Conservation (phyloP, 2,888 invertebrate genomes). For the Ophonus ardosiacus region DNA sequence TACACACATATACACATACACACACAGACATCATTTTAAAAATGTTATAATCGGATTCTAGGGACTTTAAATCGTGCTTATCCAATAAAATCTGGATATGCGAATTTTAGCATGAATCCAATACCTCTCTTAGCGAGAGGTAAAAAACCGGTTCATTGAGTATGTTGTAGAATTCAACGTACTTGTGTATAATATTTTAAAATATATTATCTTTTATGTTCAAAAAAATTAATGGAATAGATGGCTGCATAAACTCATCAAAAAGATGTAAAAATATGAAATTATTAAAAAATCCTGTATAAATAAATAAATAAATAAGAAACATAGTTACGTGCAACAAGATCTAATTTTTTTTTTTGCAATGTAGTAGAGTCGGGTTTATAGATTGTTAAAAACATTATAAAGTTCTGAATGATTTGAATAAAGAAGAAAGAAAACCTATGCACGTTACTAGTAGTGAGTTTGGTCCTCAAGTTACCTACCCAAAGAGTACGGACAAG, state of each 20-base stretch:
- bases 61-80: no score
- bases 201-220: neutral
- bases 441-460: slow-evolving; percentile 50
- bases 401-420: neutral
- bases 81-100: no score
- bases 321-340: slow-evolving; percentile 45
- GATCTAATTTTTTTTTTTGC: slow-evolving; percentile 6
- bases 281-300: slow-evolving; percentile 28
- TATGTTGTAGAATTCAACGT: no score
- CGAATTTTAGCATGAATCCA: no score
- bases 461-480: slow-evolving; percentile 59
- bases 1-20: no score
- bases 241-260: neutral
- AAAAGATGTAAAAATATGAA: neutral
- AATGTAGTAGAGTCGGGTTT: neutral
- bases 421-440: slow-evolving; percentile 26
- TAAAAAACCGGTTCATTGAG: no score
- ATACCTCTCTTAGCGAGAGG: no score
- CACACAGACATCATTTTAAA: no score
- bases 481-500: slow-evolving; percentile 59
- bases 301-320: slow-evolving; percentile 11
- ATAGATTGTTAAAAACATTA: neutral
- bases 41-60: no score
- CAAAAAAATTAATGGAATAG: neutral
- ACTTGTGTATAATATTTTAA: neutral